phyloP scores from a whole-genome alignment of 1,140 invertebrate genomes.

The Tetragonula clypearis region DNA sequence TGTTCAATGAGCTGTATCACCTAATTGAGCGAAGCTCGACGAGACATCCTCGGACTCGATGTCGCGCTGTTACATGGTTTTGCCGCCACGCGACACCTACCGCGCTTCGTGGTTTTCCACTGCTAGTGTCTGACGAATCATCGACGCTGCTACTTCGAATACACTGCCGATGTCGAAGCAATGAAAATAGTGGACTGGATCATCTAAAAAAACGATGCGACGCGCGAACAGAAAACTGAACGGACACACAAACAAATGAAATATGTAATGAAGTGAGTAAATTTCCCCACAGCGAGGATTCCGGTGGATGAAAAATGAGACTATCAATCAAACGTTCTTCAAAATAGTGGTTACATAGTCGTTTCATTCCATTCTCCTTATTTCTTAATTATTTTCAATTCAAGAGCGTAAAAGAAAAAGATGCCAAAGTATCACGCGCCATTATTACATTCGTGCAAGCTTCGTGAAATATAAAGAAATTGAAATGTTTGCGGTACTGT shows the following conservation, averaged over 20 bases:
- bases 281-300: not conserved
- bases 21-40: slow-evolving; percentile 37
- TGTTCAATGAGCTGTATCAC: slow-evolving; percentile 47
- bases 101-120: not conserved
- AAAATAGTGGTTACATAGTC: no score
- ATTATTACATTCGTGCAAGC: no score
- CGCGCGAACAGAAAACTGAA: not conserved
- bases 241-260: rapidly evolving
- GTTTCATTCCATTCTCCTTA: no score
- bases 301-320: no score
- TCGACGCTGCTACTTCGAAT: not conserved
- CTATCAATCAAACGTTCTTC: no score
- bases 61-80: slow-evolving; percentile 15
- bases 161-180: not conserved
- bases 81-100: slow-evolving; percentile 13
- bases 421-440: no score
- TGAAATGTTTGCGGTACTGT: no score
- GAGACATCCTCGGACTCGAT: slow-evolving; percentile 24
- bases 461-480: no score
- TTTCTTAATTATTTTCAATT: no score
- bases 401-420: no score
- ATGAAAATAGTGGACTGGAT: not conserved
- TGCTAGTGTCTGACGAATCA: not conserved
- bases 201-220: not conserved
- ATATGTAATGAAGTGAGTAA: no score